Conservation (phyloP, 2,113 vertebrate genomes). For the Scomber colias region DNA sequence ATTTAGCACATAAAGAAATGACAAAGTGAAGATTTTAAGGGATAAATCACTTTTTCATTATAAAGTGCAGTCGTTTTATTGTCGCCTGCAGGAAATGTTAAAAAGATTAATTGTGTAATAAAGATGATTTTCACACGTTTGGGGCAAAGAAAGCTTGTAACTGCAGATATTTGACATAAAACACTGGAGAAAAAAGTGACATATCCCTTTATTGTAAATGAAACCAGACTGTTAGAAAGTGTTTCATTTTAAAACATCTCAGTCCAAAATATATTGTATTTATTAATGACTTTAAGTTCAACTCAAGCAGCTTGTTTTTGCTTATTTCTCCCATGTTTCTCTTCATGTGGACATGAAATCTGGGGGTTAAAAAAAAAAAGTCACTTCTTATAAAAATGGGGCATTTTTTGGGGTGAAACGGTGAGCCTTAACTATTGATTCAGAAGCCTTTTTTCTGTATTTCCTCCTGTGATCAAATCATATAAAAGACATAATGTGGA, state of each 20-base stretch:
- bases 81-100: not conserved
- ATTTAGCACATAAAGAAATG: slow-evolving; percentile 35
- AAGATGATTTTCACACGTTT: not conserved
- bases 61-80: not conserved
- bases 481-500: no score
- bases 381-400: no score
- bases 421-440: no score
- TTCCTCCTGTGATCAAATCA: no score
- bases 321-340: no score
- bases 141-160: not conserved
- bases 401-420: no score
- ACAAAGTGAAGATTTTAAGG: not conserved
- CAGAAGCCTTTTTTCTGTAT: no score
- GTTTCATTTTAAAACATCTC: not conserved
- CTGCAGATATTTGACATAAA: not conserved
- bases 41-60: slow-evolving; percentile 26
- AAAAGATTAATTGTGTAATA: not conserved
- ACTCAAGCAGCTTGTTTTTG: no score
- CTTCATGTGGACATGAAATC: no score
- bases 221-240: slow-evolving; percentile 1
- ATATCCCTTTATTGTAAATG: slow-evolving; percentile 26
- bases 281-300: no score
- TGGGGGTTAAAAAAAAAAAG: no score
- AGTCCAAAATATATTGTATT: no score
- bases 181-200: slow-evolving; percentile 29